phyloP scores from a whole-genome alignment of 2,113 vertebrate genomes.

The Gasterosteus nipponicus region DNA sequence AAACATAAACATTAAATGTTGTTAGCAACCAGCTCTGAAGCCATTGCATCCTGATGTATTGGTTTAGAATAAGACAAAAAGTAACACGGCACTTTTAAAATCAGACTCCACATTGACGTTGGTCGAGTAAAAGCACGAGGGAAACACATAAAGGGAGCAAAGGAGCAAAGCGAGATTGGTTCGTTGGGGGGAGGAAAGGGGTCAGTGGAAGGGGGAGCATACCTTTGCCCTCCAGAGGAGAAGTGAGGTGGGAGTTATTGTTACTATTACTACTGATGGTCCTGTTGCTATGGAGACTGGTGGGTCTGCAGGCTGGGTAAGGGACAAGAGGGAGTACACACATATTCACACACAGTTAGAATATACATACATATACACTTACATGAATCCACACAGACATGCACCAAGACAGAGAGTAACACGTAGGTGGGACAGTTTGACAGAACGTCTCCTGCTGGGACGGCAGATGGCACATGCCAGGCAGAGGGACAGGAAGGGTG shows the following conservation, averaged over 20 bases:
- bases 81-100: constrained; percentile 3
- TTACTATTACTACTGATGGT: constrained; percentile 96
- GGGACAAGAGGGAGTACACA: constrained; percentile 46
- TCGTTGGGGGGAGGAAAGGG: not conserved
- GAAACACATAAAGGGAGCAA: constrained; percentile 7
- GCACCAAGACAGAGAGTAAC: constrained; percentile 36
- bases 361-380: constrained; percentile 23
- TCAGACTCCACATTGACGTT: not conserved
- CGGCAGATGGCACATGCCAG: constrained; percentile 75
- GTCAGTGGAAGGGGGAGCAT: constrained; percentile 78
- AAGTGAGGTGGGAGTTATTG: constrained; percentile 88
- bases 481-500: constrained; percentile 54
- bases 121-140: not conserved
- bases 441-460: constrained; percentile 59
- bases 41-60: no score
- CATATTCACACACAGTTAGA: constrained; percentile 42
- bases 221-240: constrained; percentile 94
- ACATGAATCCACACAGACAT: constrained; percentile 32
- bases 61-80: constrained; percentile 9
- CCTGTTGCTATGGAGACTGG: constrained; percentile 97
- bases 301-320: constrained; percentile 91
- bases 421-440: constrained; percentile 34
- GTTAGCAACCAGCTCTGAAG: not conserved
- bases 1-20: not conserved
- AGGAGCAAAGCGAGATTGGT: not conserved